Base-by-base conservation (phyloP, 1,140 invertebrate genomes). In the Chrysoperla carnea region DNA sequence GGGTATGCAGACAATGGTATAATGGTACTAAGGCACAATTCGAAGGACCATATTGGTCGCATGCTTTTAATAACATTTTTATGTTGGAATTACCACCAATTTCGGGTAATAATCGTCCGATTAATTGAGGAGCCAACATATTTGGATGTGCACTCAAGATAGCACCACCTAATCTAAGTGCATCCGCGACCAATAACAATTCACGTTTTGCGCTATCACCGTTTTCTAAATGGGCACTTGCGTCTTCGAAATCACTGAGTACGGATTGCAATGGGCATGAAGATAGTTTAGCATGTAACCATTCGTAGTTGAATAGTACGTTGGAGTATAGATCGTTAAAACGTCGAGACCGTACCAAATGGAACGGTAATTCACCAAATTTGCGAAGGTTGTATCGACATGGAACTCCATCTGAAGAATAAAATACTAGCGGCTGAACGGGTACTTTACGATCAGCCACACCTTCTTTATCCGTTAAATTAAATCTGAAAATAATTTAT, bases 261-360 rank as follows among this genome's bases (percentile, higher is more conserved):
- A 96, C 81, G 0, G 89, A 79, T 68, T 94, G 93, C 2, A 99
- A 67, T 1, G 94, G 92, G 59, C 93, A 96, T 46, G 88, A 90
- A 46, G 81, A 84, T 1, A 98, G 65, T 61, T 98, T 98, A 0
- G 92, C 91, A 57, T 96, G 90, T 0, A 99, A 67, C 89, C 93
- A 99, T 48, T 92, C 80, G 58, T 97, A 99, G 62, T 96, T 96
- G 62, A 98, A 99, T 1, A 98, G 69, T 8, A 96, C 91, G 53
- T 93, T 76, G 40, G 85, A 77, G 58, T 93, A 95, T 0, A 98
- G 66, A 63, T 97, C 92, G 44, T 87, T 83, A 54, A 91, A 93
- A 17, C 93, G 75, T 41, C 84, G 76, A 0, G 92, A 83, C 11
- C 92, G 69, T 0, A 97, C 78, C 51, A 98, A 64, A 57, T 98